Evolutionary conservation across 64 coral and sea anemone genomes (phyloP).

Genomic region (Actinia equina): DNA sequence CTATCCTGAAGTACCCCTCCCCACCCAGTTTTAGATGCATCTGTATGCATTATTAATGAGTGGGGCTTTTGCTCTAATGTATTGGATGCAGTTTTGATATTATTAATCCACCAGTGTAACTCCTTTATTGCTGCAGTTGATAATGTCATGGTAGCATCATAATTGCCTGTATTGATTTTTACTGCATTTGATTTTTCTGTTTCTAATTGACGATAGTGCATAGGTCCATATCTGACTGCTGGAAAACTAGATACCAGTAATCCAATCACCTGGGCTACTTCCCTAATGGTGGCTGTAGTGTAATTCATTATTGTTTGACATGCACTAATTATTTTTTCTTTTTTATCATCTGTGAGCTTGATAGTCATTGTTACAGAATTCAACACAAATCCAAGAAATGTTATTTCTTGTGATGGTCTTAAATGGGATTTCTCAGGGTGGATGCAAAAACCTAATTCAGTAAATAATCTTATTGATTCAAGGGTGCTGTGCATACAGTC

Average conservation of each 20-base stretch:
- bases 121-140: slow-evolving; percentile 8
- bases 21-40: neutral
- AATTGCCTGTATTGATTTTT: slow-evolving; percentile 19
- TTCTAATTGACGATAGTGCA: slow-evolving; percentile 31
- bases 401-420: neutral
- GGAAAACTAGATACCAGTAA: slow-evolving; percentile 47
- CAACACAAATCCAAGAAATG: neutral
- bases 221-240: slow-evolving; percentile 42
- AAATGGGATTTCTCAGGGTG: slow-evolving; percentile 37
- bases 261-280: slow-evolving; percentile 41
- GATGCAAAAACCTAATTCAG: slow-evolving; percentile 14
- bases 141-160: slow-evolving; percentile 14
- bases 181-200: slow-evolving; percentile 28
- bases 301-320: neutral
- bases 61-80: neutral
- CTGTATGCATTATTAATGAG: neutral
- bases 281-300: neutral
- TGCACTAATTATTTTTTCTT: neutral
- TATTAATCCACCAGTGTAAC: slow-evolving; percentile 22
- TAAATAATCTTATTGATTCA: slow-evolving; percentile 23
- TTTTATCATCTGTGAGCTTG: neutral
- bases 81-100: neutral
- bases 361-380: too few relatives aligned
- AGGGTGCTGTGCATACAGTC: slow-evolving; percentile 8
- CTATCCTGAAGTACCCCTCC: neutral